Evolutionary conservation across 2,888 invertebrate genomes (phyloP).

Genomic region (Neuroscelio doddi): DNA sequence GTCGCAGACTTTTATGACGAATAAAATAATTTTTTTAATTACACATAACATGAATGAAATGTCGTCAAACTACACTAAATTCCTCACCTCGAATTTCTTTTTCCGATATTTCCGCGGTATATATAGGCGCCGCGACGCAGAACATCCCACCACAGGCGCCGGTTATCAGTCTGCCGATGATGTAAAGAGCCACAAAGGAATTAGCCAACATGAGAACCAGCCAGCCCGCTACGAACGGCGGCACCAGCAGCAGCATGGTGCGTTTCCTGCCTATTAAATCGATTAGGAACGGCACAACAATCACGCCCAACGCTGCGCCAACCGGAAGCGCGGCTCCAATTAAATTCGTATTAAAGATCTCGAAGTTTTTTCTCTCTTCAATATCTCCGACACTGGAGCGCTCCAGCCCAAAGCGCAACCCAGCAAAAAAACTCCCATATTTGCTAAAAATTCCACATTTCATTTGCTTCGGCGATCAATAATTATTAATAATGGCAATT

Average conservation of each 20-base stretch:
- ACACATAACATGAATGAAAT: too few relatives aligned
- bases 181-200: slow-evolving; percentile 75
- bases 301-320: slow-evolving; percentile 74
- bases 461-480: neutral
- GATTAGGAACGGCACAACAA: slow-evolving; percentile 73
- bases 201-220: slow-evolving; percentile 78
- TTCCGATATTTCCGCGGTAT: slow-evolving; percentile 87
- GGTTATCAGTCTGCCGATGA: slow-evolving; percentile 77
- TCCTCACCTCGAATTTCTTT: slow-evolving; percentile 80
- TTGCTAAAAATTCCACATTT: slow-evolving; percentile 9
- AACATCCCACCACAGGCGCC: slow-evolving; percentile 85
- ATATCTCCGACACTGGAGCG: slow-evolving; percentile 67
- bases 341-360: slow-evolving; percentile 72
- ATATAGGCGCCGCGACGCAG: slow-evolving; percentile 86
- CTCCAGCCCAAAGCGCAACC: slow-evolving; percentile 73
- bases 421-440: slow-evolving; percentile 52
- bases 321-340: slow-evolving; percentile 80
- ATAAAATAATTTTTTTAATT: too few relatives aligned
- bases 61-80: too few relatives aligned
- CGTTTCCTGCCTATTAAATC: slow-evolving; percentile 81
- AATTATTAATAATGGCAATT: neutral
- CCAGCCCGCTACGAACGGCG: slow-evolving; percentile 83
- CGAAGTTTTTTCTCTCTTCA: slow-evolving; percentile 71
- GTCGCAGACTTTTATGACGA: too few relatives aligned
- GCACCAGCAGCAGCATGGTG: slow-evolving; percentile 76